These are phyloP conservation scores for Bombus waltoni DNA, from an alignment of 1,140 invertebrate genomes.

Conservation along the genomic window DNA sequence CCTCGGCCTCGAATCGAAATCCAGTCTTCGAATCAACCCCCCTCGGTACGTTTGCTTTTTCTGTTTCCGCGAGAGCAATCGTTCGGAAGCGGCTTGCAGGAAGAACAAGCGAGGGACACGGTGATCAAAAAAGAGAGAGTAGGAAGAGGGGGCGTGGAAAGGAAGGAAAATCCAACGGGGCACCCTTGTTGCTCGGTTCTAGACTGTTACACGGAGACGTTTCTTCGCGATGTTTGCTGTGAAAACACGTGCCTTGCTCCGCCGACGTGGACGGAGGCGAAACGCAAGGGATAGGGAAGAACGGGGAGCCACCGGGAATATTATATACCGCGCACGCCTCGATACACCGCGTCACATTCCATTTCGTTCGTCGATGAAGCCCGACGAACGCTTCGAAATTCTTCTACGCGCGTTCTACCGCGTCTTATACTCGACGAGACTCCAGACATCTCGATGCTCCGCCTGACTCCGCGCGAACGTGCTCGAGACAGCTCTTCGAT, in stretches of 20 bases:
- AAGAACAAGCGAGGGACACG: slow-evolving; percentile 10
- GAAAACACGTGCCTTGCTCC: slow-evolving; percentile 58
- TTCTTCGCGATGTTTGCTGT: slow-evolving; percentile 69
- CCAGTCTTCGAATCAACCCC: background rate
- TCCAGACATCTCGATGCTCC: slow-evolving; percentile 38
- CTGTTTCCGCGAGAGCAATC: slow-evolving; percentile 34
- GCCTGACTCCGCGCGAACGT: slow-evolving; percentile 34
- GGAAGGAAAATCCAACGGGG: slow-evolving; percentile 5
- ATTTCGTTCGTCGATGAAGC: slow-evolving; percentile 8
- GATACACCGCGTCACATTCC: slow-evolving; percentile 53
- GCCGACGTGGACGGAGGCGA: slow-evolving; percentile 27
- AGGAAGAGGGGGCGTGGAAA: background rate
- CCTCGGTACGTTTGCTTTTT: slow-evolving; percentile 38
- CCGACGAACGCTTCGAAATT: slow-evolving; percentile 32
- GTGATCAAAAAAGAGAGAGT: background rate
- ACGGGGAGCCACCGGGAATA: slow-evolving; percentile 20
- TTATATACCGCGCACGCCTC: slow-evolving; percentile 42
- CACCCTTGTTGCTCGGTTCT: slow-evolving; percentile 27
- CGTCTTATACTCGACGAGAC: background rate
- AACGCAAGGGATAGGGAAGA: background rate
- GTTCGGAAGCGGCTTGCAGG: slow-evolving; percentile 29
- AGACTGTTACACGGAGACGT: slow-evolving; percentile 60
- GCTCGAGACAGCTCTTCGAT: slow-evolving; percentile 17
- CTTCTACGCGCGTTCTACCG: background rate
- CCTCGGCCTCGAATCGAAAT: background rate